Evolutionary conservation across 2,113 vertebrate genomes (phyloP).

Genomic region (Catharus fuscescens): DNA sequence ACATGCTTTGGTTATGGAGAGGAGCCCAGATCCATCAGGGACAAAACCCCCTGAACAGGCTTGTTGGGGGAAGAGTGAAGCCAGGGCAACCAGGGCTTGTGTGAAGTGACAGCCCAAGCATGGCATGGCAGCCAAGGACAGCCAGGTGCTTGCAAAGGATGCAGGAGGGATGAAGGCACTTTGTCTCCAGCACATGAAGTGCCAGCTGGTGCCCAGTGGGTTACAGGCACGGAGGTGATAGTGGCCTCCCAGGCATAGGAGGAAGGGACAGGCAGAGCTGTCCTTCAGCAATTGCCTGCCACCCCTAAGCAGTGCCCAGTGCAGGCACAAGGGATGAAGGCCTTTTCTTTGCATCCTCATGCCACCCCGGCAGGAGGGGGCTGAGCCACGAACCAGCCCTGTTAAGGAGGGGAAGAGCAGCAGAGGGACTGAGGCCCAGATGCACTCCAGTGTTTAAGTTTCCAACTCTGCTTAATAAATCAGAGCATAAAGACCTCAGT

Average conservation of each 20-base stretch:
- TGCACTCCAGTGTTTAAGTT: neutral
- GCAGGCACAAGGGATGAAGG: neutral
- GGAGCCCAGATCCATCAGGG: constrained; percentile 50
- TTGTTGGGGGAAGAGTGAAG: neutral
- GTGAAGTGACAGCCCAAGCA: neutral
- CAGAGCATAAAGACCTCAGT: constrained; percentile 60
- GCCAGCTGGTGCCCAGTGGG: neutral
- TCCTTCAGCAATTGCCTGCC: neutral
- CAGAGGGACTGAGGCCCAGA: neutral
- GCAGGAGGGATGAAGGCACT: neutral
- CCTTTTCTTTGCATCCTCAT: neutral
- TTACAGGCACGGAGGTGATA: rapidly evolving
- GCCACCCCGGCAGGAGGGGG: neutral
- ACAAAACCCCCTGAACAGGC: constrained; percentile 19
- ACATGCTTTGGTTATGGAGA: constrained; percentile 57
- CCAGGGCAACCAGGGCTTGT: neutral
- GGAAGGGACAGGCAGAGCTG: neutral
- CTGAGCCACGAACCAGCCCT: neutral
- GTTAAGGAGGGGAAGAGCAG: neutral
- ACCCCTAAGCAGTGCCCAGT: neutral
- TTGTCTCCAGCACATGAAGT: neutral
- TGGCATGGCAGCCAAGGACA: neutral
- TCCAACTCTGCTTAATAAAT: constrained; percentile 53
- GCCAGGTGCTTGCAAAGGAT: neutral
- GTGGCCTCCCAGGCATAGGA: neutral